Evolutionary conservation across 2,113 vertebrate genomes (phyloP).

Genomic region (Coreoperca whiteheadi): DNA sequence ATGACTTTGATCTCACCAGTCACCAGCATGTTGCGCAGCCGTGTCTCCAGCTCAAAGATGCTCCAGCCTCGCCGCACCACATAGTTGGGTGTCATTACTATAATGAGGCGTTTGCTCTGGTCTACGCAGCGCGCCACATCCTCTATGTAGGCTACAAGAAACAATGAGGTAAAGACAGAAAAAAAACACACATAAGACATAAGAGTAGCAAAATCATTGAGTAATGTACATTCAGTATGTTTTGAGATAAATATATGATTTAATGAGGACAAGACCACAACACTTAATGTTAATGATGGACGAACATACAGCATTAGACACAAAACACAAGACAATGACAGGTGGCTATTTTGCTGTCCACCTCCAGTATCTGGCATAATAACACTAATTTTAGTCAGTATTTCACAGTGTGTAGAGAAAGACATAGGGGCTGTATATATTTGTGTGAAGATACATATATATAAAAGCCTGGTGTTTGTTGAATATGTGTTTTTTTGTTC

Average conservation of each 20-base stretch:
- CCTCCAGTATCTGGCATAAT: background rate
- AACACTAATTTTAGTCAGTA: slow-evolving; percentile 3
- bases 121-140: slow-evolving; percentile 98
- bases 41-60: slow-evolving; percentile 99
- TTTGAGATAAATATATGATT: background rate
- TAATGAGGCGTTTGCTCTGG: slow-evolving; percentile 98
- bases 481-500: background rate
- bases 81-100: slow-evolving; percentile 98
- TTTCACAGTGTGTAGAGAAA: slow-evolving; percentile 6
- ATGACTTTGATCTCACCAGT: slow-evolving; percentile 99
- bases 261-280: slow-evolving; percentile 25
- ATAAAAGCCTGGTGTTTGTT: background rate
- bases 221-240: background rate
- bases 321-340: slow-evolving; percentile 69
- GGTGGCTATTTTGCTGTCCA: background rate
- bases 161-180: background rate
- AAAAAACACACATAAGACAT: background rate
- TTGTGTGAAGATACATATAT: background rate
- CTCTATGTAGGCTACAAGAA: slow-evolving; percentile 94
- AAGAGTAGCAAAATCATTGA: background rate
- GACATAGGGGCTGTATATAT: background rate
- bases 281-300: slow-evolving; percentile 50
- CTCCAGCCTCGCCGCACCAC: slow-evolving; percentile 98
- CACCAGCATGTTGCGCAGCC: slow-evolving; percentile 96
- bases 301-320: slow-evolving; percentile 55